These are phyloP conservation scores for Rhopalosiphum nymphaeae DNA, from an alignment of 2,888 invertebrate genomes.

Conservation along the genomic window DNA sequence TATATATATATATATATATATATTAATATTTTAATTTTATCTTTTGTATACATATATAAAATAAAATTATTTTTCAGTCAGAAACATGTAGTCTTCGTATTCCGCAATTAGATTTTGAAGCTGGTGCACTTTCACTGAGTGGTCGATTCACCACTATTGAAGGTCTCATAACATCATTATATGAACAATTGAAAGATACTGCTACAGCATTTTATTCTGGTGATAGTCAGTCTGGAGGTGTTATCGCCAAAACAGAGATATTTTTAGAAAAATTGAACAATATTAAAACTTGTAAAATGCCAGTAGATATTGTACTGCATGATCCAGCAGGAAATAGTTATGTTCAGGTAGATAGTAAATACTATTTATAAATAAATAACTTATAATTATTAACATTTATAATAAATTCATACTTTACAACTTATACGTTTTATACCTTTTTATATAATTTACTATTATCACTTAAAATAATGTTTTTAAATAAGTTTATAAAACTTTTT, in stretches of 20 bases:
- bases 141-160: constrained; percentile 97
- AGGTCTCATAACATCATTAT: constrained; percentile 85
- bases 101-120: constrained; percentile 90
- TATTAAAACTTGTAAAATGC: constrained; percentile 75
- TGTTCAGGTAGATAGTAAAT: constrained; percentile 77
- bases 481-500: neutral
- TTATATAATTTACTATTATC: neutral
- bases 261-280: constrained; percentile 80
- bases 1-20: neutral
- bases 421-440: neutral
- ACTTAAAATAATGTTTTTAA: too few species aligned
- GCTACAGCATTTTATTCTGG: constrained; percentile 77
- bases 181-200: constrained; percentile 79
- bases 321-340: constrained; percentile 99
- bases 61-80: constrained; percentile 72
- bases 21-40: neutral
- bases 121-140: constrained; percentile 86
- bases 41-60: neutral
- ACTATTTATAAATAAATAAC: neutral
- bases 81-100: constrained; percentile 84
- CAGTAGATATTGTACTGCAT: constrained; percentile 86
- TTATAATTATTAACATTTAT: neutral
- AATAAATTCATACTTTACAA: neutral
- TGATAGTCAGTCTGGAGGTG: constrained; percentile 77
- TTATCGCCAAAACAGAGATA: constrained; percentile 73